Evolutionary conservation across 2,888 invertebrate genomes (phyloP), one percentile per base, ranked within the genome.

Genomic region (Lasiommata megera): DNA sequence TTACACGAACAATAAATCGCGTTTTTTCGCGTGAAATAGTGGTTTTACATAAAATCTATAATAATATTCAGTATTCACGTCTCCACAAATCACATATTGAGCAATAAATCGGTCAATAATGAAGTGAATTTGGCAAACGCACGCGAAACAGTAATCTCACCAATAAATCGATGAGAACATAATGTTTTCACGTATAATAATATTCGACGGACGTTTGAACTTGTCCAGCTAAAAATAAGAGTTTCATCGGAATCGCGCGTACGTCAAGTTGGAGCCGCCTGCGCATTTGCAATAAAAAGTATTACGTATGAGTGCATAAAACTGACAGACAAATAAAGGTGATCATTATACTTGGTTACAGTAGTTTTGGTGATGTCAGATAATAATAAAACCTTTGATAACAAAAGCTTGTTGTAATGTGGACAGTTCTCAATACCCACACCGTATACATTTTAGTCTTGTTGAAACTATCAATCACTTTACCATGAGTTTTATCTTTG

Each of bases 171-270:
- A 31, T 46, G 34, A 50, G 50, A 51, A 46, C 54, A 54, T 57
- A 63, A 69, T 62, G 67, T 74, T 73, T 69, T 67, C 65, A 76
- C 79, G 72, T 76, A 81, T 51, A 46, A 56, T 40, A 59, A 56
- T 54, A 31, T 38, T 46, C 46, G 36, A 54, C 23, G 78, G n/a
- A 38, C 44, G 50, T 81, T 83, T 85, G 84, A 86, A 83, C 84
- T 85, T 85, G 79, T 70, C 70, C 67, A 65, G 72, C 79, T 79
- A 81, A 79, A 82, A 79, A 81, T 84, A 84, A 73, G 23, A 52
- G 11, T 31, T 46, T 16, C 44, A 46, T 29, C 14, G 44, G 38
- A 18, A 52, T 36, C 12, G 40, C 50, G 31, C 38, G 54, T 44
- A 18, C 43, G 53, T 14, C 29, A 16, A 31, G 16, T 28, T 28